A percentile compares a stretch with the other conserved stretches of the same genome.
Conservation (phyloP, 2,888 invertebrate species). For the Latrodectus elegans region DNA sequence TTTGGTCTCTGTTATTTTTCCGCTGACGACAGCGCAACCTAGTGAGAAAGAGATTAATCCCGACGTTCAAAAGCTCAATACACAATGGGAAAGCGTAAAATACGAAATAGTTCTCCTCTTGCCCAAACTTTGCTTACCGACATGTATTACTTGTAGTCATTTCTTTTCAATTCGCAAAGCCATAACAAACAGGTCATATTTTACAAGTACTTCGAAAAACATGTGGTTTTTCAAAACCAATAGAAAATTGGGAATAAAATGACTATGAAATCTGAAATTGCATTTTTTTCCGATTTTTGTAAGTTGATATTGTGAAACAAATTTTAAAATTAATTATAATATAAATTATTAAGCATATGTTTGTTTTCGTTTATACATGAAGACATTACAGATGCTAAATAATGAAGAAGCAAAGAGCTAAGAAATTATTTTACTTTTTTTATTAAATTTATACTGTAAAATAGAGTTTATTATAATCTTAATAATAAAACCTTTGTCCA, state of each 20-base stretch:
- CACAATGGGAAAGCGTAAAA: slow-evolving; percentile 50
- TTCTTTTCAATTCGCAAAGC: slow-evolving; percentile 28
- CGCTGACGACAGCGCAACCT: slow-evolving; percentile 58
- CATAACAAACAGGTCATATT: slow-evolving; percentile 35
- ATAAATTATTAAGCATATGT: too few relatives aligned
- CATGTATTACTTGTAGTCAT: slow-evolving; percentile 32
- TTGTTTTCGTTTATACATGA: too few relatives aligned
- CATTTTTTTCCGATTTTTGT: too few relatives aligned
- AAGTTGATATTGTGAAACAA: too few relatives aligned
- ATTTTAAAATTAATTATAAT: too few relatives aligned
- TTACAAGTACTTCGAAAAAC: slow-evolving; percentile 24
- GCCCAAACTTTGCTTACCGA: slow-evolving; percentile 24
- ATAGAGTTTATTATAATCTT: too few relatives aligned
- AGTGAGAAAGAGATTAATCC: slow-evolving; percentile 61
- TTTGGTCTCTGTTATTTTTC: slow-evolving; percentile 3
- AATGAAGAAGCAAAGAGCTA: too few relatives aligned
- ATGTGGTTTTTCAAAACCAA: slow-evolving; percentile 22
- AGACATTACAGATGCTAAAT: too few relatives aligned
- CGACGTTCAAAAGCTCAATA: slow-evolving; percentile 58
- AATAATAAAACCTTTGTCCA: too few relatives aligned
- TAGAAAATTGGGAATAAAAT: neutral
- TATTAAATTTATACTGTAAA: too few relatives aligned
- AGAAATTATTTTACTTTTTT: too few relatives aligned
- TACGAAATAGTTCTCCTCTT: slow-evolving; percentile 9
- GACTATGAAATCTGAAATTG: slow-evolving; percentile 13